A percentile compares a stretch with the other conserved stretches of the same genome.
phyloP scores from a whole-genome alignment of 2,888 invertebrate genomes.

The Galerucella pusilla region DNA sequence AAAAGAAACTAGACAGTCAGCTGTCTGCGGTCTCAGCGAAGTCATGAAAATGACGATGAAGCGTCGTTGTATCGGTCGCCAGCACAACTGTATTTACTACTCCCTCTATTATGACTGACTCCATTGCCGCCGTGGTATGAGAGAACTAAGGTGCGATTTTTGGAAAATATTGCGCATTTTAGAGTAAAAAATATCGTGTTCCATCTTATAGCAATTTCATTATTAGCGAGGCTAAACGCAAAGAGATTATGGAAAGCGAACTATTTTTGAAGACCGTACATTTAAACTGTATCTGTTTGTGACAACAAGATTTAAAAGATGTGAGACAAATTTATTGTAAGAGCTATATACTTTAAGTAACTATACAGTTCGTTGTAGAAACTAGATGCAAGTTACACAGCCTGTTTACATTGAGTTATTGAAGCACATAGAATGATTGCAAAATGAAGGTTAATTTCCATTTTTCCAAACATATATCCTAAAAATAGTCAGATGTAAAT shows the following conservation, averaged over 20 bases:
- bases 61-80: neutral
- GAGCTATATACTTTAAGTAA: neutral
- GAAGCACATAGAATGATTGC: neutral
- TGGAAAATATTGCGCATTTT: neutral
- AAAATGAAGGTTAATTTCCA: neutral
- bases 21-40: conserved; percentile 29
- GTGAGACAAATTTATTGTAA: too few species aligned
- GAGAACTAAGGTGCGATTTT: neutral
- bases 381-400: neutral
- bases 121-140: neutral
- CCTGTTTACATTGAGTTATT: neutral
- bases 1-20: conserved; percentile 22
- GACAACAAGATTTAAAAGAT: too few species aligned
- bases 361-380: neutral
- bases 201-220: neutral
- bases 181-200: neutral
- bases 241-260: too few species aligned
- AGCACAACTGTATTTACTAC: conserved; percentile 6
- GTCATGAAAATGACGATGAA: conserved; percentile 11
- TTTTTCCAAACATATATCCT: neutral
- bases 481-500: too few species aligned
- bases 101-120: conserved; percentile 6
- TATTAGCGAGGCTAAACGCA: too few species aligned
- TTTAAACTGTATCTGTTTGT: too few species aligned
- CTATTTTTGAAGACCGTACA: too few species aligned